These are phyloP conservation scores for Subanguina moxae DNA, from an alignment of 1,140 invertebrate species.

Conservation along the genomic window DNA sequence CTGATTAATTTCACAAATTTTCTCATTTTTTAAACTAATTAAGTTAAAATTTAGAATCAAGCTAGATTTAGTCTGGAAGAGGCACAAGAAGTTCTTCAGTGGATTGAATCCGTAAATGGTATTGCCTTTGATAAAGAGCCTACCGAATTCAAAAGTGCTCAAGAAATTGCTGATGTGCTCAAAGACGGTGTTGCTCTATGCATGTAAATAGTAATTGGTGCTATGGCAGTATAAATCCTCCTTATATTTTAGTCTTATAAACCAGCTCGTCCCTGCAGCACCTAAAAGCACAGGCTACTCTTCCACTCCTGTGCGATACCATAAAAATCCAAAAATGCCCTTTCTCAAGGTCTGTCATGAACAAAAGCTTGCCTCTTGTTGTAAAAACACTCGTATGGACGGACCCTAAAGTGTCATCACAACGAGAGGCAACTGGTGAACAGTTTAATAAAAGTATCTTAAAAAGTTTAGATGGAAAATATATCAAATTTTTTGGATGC, in stretches of 20 bases:
- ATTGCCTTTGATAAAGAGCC: slow-evolving; percentile 59
- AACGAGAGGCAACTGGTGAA: no score
- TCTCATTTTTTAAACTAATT: slow-evolving; percentile 19
- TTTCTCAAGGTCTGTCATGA: slow-evolving; percentile 48
- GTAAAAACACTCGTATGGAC: no score
- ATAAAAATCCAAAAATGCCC: slow-evolving; percentile 54
- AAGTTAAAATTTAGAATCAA: slow-evolving; percentile 61
- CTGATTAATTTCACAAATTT: slow-evolving; percentile 30
- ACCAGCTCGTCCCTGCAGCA: slow-evolving; percentile 13
- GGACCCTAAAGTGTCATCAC: no score
- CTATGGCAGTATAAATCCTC: no score
- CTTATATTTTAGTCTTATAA: slow-evolving; percentile 36
- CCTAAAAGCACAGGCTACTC: not conserved
- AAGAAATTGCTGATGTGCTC: slow-evolving; percentile 62
- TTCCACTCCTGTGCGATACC: slow-evolving; percentile 37
- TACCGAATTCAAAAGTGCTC: slow-evolving; percentile 60
- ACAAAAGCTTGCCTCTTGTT: no score
- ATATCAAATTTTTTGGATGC: slow-evolving; percentile 68
- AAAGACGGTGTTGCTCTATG: slow-evolving; percentile 65
- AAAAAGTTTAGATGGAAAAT: slow-evolving; percentile 65
- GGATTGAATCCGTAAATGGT: slow-evolving; percentile 62
- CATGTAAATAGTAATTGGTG: slow-evolving; percentile 63
- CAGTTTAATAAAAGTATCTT: not conserved
- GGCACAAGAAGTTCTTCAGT: slow-evolving; percentile 62
- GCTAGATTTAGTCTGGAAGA: slow-evolving; percentile 64